A percentile compares a stretch with the other conserved stretches of the same genome.
Evolutionary conservation across 2,113 vertebrate genomes (phyloP).

Genomic region (Scalopus aquaticus): DNA sequence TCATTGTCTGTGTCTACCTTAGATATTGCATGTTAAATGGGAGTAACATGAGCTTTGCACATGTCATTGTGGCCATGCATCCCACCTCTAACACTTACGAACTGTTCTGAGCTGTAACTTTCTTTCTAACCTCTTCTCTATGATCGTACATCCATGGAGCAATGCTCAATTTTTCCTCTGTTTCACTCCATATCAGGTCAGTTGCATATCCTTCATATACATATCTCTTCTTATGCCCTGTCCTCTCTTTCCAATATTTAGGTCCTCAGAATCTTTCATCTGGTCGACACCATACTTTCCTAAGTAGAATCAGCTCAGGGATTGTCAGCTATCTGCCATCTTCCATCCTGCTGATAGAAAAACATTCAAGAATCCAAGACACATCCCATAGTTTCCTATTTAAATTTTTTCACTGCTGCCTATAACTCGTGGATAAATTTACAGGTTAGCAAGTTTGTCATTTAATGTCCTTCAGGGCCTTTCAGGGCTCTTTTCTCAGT

Average conservation of each 20-base stretch:
- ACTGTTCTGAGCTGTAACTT: not conserved
- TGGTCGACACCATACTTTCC: not conserved
- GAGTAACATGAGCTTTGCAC: not conserved
- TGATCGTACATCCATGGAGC: not conserved
- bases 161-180: not conserved
- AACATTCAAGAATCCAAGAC: not conserved
- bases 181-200: rapidly evolving
- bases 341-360: not conserved
- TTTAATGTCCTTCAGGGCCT: not conserved
- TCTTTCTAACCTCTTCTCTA: not conserved
- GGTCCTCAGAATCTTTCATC: not conserved
- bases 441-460: not conserved
- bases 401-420: not conserved
- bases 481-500: not conserved
- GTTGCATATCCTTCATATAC: not conserved
- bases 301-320: not conserved
- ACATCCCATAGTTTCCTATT: not conserved
- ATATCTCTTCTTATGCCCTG: not conserved
- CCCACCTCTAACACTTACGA: not conserved
- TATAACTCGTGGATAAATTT: not conserved
- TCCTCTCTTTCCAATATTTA: not conserved
- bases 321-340: not conserved
- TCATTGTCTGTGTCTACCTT: not conserved
- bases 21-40: no score
- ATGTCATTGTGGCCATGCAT: not conserved